phyloP scores from a whole-genome alignment of 2,113 vertebrate species.

The Phyllopteryx taeniolatus region DNA sequence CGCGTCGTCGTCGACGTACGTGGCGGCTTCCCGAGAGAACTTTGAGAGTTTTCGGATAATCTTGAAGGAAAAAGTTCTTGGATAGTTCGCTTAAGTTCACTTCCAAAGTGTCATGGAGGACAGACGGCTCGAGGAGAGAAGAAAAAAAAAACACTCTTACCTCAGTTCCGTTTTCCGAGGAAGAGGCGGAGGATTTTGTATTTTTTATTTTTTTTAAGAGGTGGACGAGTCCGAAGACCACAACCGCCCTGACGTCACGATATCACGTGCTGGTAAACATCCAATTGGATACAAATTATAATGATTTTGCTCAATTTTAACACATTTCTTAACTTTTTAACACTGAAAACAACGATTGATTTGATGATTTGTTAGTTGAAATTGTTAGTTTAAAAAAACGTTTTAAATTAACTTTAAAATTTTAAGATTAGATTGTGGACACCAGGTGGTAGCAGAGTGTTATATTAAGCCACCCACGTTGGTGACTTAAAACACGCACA shows the following conservation, averaged over 20 bases:
- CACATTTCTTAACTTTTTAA: background rate
- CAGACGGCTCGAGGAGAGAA: background rate
- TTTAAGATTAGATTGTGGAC: background rate
- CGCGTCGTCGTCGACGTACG: conserved; percentile 1
- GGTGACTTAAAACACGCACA: too few relatives aligned
- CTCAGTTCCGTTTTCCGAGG: background rate
- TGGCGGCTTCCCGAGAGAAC: background rate
- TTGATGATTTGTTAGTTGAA: background rate
- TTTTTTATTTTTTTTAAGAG: background rate
- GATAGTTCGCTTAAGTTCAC: background rate
- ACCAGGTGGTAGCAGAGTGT: conserved; percentile 35
- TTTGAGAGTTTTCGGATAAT: background rate
- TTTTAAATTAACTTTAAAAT: background rate
- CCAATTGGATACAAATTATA: background rate
- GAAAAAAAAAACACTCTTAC: background rate
- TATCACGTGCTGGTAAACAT: background rate
- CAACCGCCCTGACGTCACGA: background rate
- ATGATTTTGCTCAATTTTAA: background rate
- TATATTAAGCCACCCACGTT: background rate
- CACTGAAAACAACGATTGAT: background rate
- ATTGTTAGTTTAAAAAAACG: background rate
- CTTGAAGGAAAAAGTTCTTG: background rate
- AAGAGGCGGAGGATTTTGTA: background rate
- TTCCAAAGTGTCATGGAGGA: conserved; percentile 8
- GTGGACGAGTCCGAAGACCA: too few relatives aligned